These are phyloP conservation scores for Muscina levida DNA, from an alignment of 2,888 invertebrate species.

Conservation along the genomic window DNA sequence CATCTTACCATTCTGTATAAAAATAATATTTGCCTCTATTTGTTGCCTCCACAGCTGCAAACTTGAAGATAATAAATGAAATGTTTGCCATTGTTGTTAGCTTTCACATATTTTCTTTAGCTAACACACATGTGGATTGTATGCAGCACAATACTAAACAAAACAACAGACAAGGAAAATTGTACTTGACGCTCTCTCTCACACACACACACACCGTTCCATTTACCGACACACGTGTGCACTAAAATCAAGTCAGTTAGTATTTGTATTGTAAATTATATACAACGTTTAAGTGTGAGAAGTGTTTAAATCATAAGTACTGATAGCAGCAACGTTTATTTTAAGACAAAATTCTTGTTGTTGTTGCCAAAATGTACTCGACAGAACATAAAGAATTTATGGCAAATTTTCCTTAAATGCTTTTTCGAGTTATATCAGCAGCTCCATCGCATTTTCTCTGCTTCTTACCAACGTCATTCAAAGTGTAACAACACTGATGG, in stretches of 20 bases:
- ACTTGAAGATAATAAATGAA: no score
- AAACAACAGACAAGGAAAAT: constrained; percentile 8
- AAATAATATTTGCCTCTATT: no score
- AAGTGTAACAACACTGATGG: not conserved
- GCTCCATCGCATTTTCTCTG: not conserved
- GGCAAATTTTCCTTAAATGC: constrained; percentile 32
- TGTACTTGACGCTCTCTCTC: not conserved
- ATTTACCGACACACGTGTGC: not conserved
- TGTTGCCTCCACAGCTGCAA: no score
- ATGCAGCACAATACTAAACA: not conserved
- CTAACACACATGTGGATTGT: constrained; percentile 14
- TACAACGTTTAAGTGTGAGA: not conserved
- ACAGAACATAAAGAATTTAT: constrained; percentile 41
- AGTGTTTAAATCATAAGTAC: no score
- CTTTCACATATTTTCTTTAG: no score
- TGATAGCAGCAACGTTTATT: not conserved
- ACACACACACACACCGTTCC: not conserved
- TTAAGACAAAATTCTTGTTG: not conserved
- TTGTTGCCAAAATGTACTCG: not conserved
- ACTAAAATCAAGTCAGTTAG: constrained; percentile 2
- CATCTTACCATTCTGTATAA: no score
- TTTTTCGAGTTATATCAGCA: constrained; percentile 6
- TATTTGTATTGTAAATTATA: not conserved
- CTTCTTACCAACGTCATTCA: not conserved
- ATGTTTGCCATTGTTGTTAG: no score